Evolutionary conservation across 2,888 invertebrate species (phyloP).

Genomic region (Malthinus seriepunctatus): DNA sequence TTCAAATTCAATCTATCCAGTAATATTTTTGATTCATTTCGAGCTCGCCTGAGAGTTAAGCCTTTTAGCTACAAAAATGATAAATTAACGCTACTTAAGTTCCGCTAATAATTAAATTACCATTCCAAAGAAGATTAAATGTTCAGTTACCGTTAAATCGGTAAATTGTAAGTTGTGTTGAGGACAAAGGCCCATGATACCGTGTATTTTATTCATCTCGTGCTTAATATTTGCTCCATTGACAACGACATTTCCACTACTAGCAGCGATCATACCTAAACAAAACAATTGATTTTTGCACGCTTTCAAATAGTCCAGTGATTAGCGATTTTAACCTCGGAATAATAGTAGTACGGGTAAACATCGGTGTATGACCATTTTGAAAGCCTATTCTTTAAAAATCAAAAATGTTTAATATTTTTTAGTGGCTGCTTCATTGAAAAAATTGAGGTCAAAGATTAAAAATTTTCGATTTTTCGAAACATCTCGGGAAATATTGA

Average conservation of each 20-base stretch:
- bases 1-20: slow-evolving; percentile 62
- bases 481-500: no score
- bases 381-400: no score
- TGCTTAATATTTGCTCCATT: slow-evolving; percentile 71
- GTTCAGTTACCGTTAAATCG: slow-evolving; percentile 82
- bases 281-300: slow-evolving; percentile 1
- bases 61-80: slow-evolving; percentile 65
- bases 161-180: slow-evolving; percentile 87
- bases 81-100: neutral
- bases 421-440: no score
- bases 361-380: no score
- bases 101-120: slow-evolving; percentile 53
- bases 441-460: no score
- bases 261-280: slow-evolving; percentile 72
- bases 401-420: no score
- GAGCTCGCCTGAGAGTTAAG: slow-evolving; percentile 47
- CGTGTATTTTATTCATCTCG: slow-evolving; percentile 68
- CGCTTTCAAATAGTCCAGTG: neutral
- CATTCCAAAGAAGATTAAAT: slow-evolving; percentile 81
- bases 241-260: slow-evolving; percentile 71
- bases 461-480: no score
- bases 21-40: slow-evolving; percentile 59
- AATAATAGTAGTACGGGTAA: no score
- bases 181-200: slow-evolving; percentile 85
- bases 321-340: no score